Evolutionary conservation across 2,113 vertebrate genomes (phyloP).

Genomic region (Telmatochromis sp.): DNA sequence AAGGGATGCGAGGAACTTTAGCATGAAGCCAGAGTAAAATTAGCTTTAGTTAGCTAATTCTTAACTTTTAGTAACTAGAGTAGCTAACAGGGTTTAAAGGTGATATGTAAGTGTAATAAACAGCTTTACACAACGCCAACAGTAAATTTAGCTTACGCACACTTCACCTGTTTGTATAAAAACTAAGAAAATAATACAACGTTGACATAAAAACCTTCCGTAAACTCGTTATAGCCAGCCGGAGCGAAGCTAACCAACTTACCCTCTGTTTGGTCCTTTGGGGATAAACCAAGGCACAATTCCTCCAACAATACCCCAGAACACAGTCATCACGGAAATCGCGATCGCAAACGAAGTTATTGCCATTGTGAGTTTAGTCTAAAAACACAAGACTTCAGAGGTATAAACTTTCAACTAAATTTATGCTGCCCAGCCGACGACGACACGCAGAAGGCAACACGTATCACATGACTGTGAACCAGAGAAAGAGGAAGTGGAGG

Average conservation of each 20-base stretch:
- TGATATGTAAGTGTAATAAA: neutral
- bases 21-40: neutral
- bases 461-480: constrained; percentile 43
- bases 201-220: neutral
- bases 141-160: no score
- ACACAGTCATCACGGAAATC: constrained; percentile 84
- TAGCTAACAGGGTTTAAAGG: neutral
- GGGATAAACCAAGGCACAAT: constrained; percentile 87
- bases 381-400: neutral
- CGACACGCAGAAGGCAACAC: neutral
- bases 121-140: neutral
- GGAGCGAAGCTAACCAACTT: constrained; percentile 62
- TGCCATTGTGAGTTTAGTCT: constrained; percentile 63
- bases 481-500: neutral
- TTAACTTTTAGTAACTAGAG: neutral
- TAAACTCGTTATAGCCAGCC: neutral
- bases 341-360: constrained; percentile 75
- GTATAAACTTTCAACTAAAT: constrained; percentile 4
- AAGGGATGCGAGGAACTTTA: neutral
- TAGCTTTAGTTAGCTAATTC: neutral
- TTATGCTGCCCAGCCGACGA: neutral
- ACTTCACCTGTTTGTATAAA: neutral
- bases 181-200: neutral
- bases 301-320: constrained; percentile 85
- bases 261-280: constrained; percentile 93